phyloP scores from a whole-genome alignment of 2,888 invertebrate species.

The Sinohyriopsis cumingii region DNA sequence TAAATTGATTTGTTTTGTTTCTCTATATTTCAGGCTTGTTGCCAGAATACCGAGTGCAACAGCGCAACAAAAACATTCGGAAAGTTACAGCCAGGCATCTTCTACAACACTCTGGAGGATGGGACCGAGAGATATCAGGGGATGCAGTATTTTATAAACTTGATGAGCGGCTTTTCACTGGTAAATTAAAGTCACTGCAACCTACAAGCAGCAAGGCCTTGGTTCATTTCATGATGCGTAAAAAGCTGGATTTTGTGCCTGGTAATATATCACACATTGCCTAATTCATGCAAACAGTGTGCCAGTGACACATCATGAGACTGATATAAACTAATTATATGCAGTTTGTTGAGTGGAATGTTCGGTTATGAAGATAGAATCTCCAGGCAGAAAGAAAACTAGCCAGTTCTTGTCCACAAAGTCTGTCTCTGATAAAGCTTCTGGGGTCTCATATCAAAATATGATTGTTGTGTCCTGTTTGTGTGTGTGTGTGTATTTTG shows the following conservation, averaged over 20 bases:
- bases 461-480: too few relatives aligned
- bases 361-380: too few relatives aligned
- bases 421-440: too few relatives aligned
- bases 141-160: constrained; percentile 62
- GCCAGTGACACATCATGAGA: too few relatives aligned
- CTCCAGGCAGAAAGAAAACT: too few relatives aligned
- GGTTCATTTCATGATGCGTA: constrained; percentile 52
- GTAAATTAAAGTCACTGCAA: constrained; percentile 15
- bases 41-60: constrained; percentile 18
- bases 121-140: constrained; percentile 59
- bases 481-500: too few relatives aligned
- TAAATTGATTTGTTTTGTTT: neutral
- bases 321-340: too few relatives aligned
- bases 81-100: constrained; percentile 56
- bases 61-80: constrained; percentile 37
- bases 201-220: constrained; percentile 37
- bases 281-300: neutral
- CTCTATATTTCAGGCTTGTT: constrained; percentile 35
- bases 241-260: constrained; percentile 58
- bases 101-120: constrained; percentile 67
- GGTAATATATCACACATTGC: constrained; percentile 26
- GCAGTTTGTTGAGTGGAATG: too few relatives aligned
- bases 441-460: too few relatives aligned
- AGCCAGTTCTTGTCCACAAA: too few relatives aligned
- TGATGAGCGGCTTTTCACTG: constrained; percentile 13